Percentiles rank a stretch among this genome's conserved stretches.
phyloP scores from a whole-genome alignment of 2,888 invertebrate species.

The Iselma pallidipennis region DNA sequence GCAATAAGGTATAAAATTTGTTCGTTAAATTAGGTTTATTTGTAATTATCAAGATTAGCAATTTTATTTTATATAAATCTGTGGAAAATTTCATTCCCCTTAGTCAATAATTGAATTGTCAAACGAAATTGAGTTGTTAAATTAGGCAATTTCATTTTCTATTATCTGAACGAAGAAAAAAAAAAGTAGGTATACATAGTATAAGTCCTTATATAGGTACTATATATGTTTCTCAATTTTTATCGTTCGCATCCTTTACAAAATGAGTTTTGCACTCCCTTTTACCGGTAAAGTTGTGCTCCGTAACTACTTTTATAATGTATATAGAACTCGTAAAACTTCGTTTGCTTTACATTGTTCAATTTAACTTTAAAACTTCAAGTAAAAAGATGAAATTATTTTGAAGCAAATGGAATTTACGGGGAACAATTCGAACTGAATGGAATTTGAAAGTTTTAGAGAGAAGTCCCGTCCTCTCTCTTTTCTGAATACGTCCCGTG shows the following conservation, averaged over 20 bases:
- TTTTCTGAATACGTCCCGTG: constrained; percentile 13
- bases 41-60: neutral
- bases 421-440: constrained; percentile 42
- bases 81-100: too few species aligned
- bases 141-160: too few species aligned
- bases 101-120: too few species aligned
- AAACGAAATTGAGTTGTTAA: too few species aligned
- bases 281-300: constrained; percentile 29
- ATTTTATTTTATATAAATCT: too few species aligned
- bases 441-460: constrained; percentile 23
- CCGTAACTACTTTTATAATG: constrained; percentile 53
- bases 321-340: constrained; percentile 52
- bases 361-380: constrained; percentile 51
- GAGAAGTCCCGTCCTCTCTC: neutral
- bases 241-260: constrained; percentile 38
- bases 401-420: constrained; percentile 53
- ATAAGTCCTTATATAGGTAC: too few species aligned
- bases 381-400: constrained; percentile 51
- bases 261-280: constrained; percentile 41
- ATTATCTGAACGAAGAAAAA: neutral
- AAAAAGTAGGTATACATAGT: too few species aligned
- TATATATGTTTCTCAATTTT: too few species aligned
- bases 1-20: neutral
- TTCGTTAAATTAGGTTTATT: neutral
- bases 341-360: constrained; percentile 53